Base-by-base conservation (phyloP, 2,888 invertebrate genomes). In the Frankliniella intonsa region DNA sequence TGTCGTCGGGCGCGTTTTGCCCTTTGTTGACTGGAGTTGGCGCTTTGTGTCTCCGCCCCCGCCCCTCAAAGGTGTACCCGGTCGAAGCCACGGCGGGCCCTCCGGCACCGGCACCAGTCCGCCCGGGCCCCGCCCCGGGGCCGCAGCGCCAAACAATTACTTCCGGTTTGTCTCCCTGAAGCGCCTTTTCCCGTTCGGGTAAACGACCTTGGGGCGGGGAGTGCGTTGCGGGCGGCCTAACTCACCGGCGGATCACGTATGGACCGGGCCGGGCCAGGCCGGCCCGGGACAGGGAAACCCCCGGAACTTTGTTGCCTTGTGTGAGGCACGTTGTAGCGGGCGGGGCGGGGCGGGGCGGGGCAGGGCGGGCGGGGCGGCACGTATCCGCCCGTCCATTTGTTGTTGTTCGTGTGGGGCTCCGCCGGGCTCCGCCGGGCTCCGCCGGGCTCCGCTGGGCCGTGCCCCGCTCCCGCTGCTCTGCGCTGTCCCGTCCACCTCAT, bases 331-430 rank as follows among this genome's bases (percentile, higher is more conserved):
- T 12, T 12, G 55, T 17, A 69, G 65, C 65, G n/a, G 65, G 65
- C 65, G n/a, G 65, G 65, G 65, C 65, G n/a, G 65, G 65, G 65
- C 65, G n/a, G 65, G 65, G 65, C 65, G n/a, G 65, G 65, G 65
- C 65, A n/a, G 65, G 65, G 69, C 69, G n/a, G n/a, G 69, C 69
- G n/a, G 65, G n/a, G 22, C 69, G 22, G 22, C 55, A 55, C 19
- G 55, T 19, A 55, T 19, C 55, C 55, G 38, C 38, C 38, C 38
- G 38, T 38, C 38, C 38, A 38, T 38, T 38, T 38, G 38, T 38
- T 38, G 38, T 38, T 38, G 38, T 38, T 38, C 38, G 38, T 5
- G 38, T 38, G 2, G 38, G 38, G 38, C 38, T 38, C 38, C 38
- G 38, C 38, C 5, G 38, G 38, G 38, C 38, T 5, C 3, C 3